Evolutionary conservation across 2,797 vertebrate species (phyloP), one percentile per base, ranked within the genome.

Genomic region (Sebastes hubbsi): DNA sequence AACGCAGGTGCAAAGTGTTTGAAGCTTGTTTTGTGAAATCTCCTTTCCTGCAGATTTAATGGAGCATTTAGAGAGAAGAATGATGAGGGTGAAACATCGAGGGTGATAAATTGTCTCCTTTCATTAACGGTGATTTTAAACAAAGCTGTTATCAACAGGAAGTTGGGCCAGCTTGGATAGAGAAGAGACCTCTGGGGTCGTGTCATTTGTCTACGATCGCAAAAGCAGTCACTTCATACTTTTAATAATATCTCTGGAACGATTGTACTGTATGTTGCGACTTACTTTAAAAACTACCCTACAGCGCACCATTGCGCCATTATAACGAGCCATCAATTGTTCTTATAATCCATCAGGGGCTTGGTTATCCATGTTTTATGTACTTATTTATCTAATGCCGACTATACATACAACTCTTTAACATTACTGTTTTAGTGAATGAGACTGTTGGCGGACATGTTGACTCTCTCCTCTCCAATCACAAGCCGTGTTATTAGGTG

Each of bases 91-190:
- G 75, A 81, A 42, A 67, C 46, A 68, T 75, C 3, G 11, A 75
- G 22, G 69, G 68, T 52, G 77, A 86, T 70, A 58, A 81, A 74
- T 63, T 54, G 74, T 72, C 81, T 84, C 14, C 34, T 86, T 80
- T 80, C 54, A 80, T 87, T 72, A 66, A 71, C 13, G 8, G 54
- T 14, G 66, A 71, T 77, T 84, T 88, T 24, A 81, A 88, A 82
- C 36, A 64, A 80, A 64, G 69, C 46, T 66, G 69, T 46, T 22
- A 67, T 65, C 54, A 70, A 61, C 55, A 76, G 34, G 30, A 66
- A 56, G 68, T 46, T 6, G 52, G 65, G 25, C 66, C 25, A 5
- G 58, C 25, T 74, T 55, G 8, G 66, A 63, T 2, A 30, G 13
- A 1, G 25, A 60, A 36, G n/a, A 72, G 3, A 62, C 12, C 9